Conservation (phyloP, 2,797 vertebrate species). For the Arremon aurantiirostris region DNA sequence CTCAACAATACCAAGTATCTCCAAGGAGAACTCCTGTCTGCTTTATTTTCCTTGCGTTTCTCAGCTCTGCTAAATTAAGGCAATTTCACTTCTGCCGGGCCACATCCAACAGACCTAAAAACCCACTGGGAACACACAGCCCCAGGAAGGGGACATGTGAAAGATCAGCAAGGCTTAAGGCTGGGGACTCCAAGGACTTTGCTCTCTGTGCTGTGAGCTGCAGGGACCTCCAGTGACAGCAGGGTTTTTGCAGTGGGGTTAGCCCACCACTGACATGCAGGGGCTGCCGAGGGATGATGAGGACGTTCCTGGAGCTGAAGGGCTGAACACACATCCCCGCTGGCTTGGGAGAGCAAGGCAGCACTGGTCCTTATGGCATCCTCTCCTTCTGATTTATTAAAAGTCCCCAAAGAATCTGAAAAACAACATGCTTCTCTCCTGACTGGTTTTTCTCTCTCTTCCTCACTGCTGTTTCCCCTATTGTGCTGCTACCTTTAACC, state of each 20-base stretch:
- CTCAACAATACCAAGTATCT: constrained; percentile 33
- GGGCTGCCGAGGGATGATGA: accelerated
- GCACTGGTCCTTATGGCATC: neutral
- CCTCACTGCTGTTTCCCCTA: neutral
- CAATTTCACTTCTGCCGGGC: constrained; percentile 9
- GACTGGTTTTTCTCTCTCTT: neutral
- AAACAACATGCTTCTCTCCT: neutral
- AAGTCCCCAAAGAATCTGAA: constrained; percentile 18
- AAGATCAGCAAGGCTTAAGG: neutral
- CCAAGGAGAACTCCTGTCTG: constrained; percentile 32
- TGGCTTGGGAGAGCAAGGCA: neutral
- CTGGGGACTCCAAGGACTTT: neutral
- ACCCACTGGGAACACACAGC: neutral
- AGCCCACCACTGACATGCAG: neutral
- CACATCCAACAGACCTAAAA: constrained; percentile 21
- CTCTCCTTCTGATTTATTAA: neutral
- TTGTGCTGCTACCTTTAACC: neutral
- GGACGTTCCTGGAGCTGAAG: neutral
- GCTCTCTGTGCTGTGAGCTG: neutral
- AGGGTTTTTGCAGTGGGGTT: neutral
- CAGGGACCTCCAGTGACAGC: neutral
- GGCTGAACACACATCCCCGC: neutral
- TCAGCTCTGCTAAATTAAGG: constrained; percentile 48
- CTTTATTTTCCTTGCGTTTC: constrained; percentile 38
- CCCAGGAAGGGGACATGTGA: constrained; percentile 9